Percentiles rank a stretch among this genome's conserved stretches.
Evolutionary conservation across 2,113 vertebrate genomes (phyloP).

Genomic region (Phycodurus eques): DNA sequence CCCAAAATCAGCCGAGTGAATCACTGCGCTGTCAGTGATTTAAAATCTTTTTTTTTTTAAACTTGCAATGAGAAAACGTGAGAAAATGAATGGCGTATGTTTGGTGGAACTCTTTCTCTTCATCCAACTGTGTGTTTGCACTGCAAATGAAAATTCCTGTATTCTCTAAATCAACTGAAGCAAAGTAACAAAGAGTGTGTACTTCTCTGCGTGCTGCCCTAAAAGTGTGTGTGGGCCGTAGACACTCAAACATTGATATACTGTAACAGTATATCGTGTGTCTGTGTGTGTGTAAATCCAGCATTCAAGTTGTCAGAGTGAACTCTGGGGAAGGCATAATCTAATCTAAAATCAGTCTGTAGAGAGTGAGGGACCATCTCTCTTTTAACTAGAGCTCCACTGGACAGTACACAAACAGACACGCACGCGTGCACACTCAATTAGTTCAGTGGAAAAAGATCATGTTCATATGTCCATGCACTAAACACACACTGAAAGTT

Average conservation of each 20-base stretch:
- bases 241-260: slow-evolving; percentile 42
- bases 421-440: not conserved
- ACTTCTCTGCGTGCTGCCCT: slow-evolving; percentile 35
- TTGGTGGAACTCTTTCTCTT: too few relatives aligned
- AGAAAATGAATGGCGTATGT: too few relatives aligned
- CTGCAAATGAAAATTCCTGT: too few relatives aligned
- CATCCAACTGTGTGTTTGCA: too few relatives aligned
- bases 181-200: slow-evolving; percentile 50
- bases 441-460: slow-evolving; percentile 9
- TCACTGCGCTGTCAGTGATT: too few relatives aligned
- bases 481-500: slow-evolving; percentile 19
- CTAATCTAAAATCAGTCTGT: slow-evolving; percentile 63
- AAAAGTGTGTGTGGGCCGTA: slow-evolving; percentile 42
- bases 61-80: too few relatives aligned
- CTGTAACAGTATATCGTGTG: slow-evolving; percentile 18
- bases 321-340: slow-evolving; percentile 60
- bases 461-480: slow-evolving; percentile 18
- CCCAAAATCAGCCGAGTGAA: too few relatives aligned
- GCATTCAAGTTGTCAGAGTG: slow-evolving; percentile 41
- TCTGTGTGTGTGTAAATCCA: slow-evolving; percentile 34
- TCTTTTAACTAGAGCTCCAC: slow-evolving; percentile 68
- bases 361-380: slow-evolving; percentile 47
- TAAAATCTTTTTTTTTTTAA: too few relatives aligned
- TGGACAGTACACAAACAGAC: slow-evolving; percentile 37
- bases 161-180: slow-evolving; percentile 16